Conservation (phyloP, 23 tunicate genomes). For the Phallusia fumigata region DNA sequence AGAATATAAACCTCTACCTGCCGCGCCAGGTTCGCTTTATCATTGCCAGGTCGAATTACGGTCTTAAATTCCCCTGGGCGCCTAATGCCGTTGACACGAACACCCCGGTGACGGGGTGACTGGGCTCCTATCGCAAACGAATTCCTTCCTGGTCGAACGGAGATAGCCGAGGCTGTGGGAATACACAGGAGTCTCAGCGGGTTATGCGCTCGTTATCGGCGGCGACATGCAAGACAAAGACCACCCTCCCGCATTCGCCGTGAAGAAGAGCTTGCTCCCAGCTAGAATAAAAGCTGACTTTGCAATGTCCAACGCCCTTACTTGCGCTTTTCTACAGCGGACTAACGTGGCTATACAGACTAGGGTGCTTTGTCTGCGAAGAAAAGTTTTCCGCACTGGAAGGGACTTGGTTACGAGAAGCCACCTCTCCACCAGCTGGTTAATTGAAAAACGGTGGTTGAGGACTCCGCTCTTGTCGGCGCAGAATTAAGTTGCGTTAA, state of each 20-base stretch:
- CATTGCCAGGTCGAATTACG: neutral
- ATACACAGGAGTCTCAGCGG: constrained; percentile 4
- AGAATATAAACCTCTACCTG: neutral
- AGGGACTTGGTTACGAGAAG: neutral
- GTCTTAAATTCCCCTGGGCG: neutral
- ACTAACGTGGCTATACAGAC: neutral
- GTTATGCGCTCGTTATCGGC: neutral
- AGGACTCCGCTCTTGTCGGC: neutral
- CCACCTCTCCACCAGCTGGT: neutral
- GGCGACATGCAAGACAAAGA: constrained; percentile 2
- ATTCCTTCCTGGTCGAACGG: neutral
- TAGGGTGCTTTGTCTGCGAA: neutral
- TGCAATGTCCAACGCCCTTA: neutral
- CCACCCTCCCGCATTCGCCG: neutral
- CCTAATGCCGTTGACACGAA: neutral
- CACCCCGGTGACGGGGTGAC: neutral
- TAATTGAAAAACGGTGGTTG: neutral
- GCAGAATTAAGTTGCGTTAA: neutral
- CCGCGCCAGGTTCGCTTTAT: neutral
- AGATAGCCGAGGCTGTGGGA: constrained; percentile 15
- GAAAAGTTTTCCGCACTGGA: neutral
- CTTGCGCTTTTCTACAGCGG: neutral
- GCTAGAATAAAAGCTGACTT: neutral
- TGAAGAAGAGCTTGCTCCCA: neutral
- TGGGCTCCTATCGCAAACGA: neutral